Base-by-base conservation (phyloP, 1,140 invertebrate genomes). In the Rhyzopertha dominica region DNA sequence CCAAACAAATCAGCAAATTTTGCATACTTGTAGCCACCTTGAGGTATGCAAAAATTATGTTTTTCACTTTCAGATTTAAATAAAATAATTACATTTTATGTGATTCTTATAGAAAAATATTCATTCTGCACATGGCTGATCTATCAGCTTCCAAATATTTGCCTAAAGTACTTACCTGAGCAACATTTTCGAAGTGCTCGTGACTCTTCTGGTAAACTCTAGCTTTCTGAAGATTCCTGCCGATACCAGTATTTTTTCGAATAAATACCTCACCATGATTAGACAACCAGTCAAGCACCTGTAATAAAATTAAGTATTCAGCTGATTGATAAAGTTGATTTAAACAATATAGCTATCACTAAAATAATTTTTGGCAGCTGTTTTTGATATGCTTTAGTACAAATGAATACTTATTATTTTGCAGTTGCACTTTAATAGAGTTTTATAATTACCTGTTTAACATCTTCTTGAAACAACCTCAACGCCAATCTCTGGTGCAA, bases 241-340 rank as follows among this genome's bases (percentile, higher is more conserved):
- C 96, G 45, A 99, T 92, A 9, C 91, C 90, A 4, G 88, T 90
- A 66, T 98, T 98, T 67, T 98, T 98, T 53, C 87, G 78, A 19
- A 99, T 78, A 66, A 98, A 99, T 2, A 96, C 93, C 74, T 98
- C 94, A n/a, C 96, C 96, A 65, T 99, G 95, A 63, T 96, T 95
- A 40, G 94, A 87, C 34, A 99, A 66, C 95, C 95, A 99, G 59
- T 98, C 93, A 34, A 98, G 72, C 22, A 98, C 95, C 85, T 89
- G 59, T 23, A 68, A 68, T 46, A 53, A 49, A 51, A 12, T 36
- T 0, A n/a, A n/a, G n/a, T n/a, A n/a, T n/a, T n/a, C n/a, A n/a
- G n/a, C n/a, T n/a, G 16, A 7, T 10, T 32, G 16, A 8, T 7
- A 26, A 7, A 8, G 7, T 7, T 8, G n/a, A 8, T 26, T 26